Evolutionary conservation across 2,888 invertebrate genomes (phyloP), one percentile per base, ranked within the genome.

Genomic region (Agrotis puta): DNA sequence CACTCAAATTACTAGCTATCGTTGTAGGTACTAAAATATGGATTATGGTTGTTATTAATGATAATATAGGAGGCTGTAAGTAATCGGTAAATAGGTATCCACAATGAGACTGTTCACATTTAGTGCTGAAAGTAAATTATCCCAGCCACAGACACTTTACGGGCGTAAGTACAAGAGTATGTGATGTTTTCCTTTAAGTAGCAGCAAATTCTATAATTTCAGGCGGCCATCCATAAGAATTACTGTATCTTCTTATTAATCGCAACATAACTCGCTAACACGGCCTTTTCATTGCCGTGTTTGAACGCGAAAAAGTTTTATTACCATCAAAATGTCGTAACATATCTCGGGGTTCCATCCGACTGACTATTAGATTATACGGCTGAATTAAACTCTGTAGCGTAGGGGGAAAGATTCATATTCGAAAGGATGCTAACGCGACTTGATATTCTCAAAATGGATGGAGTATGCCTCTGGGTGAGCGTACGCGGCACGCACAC

Each of bases 291-390:
- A 84, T 87, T 85, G 83, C 85, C 74, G 83, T 84, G 79, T 88
- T 85, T 85, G 85, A 87, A 85, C 81, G 84, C 85, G 79, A 87
- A 87, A 85, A 88, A 83, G 81, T 85, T 82, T 87, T 88, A 87
- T 85, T 87, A 85, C 75, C 82, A 86, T 85, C 85, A 85, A 85
- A 88, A 88, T 82, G 83, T 84, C 85, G 79, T 85, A 86, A 84
- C 79, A 81, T 82, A 77, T 83, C 79, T 84, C 65, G 74, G 74
- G 61, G 82, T 82, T 84, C 82, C 83, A 81, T 83, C 76, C 77
- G 79, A 83, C 69, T 81, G 80, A 71, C 74, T 83, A 73, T 78
- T 69, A 74, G 72, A 76, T 79, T 79, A 75, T 69, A 80, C 71
- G 73, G 62, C 76, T 71, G 85, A 88, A 89, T 84, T 77, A 82